Conservation (phyloP, 2,797 vertebrate genomes). For the Otolemur crassicaudatus region DNA sequence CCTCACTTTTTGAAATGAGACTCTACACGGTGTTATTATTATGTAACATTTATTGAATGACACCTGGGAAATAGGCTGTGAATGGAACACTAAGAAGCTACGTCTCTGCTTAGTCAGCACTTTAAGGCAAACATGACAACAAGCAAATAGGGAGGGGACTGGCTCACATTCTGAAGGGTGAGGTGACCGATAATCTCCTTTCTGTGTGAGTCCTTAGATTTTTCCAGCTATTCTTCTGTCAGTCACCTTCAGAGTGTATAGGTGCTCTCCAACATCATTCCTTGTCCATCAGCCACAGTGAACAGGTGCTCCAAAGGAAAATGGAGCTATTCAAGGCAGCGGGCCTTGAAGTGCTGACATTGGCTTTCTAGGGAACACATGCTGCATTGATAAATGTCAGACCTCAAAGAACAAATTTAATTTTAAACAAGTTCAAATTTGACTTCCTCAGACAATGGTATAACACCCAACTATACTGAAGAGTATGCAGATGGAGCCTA, state of each 20-base stretch:
- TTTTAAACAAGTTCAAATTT: conserved; percentile 31
- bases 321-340: not conserved
- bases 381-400: conserved; percentile 38
- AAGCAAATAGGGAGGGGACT: not conserved
- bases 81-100: conserved; percentile 65
- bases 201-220: not conserved
- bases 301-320: not conserved
- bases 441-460: conserved; percentile 18
- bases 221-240: not conserved
- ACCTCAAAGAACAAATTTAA: conserved; percentile 50
- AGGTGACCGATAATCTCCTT: not conserved
- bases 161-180: not conserved
- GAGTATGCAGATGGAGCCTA: not conserved
- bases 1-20: conserved; percentile 57
- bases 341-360: conserved; percentile 22
- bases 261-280: rapidly evolving
- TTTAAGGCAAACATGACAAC: conserved; percentile 49
- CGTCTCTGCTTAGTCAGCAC: not conserved
- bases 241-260: not conserved
- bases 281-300: not conserved
- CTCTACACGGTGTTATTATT: conserved; percentile 38
- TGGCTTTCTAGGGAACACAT: conserved; percentile 8
- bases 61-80: conserved; percentile 35
- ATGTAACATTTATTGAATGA: conserved; percentile 62
- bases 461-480: not conserved